phyloP scores from a whole-genome alignment of 2,888 invertebrate genomes.

The Yponomeuta sedellus region DNA sequence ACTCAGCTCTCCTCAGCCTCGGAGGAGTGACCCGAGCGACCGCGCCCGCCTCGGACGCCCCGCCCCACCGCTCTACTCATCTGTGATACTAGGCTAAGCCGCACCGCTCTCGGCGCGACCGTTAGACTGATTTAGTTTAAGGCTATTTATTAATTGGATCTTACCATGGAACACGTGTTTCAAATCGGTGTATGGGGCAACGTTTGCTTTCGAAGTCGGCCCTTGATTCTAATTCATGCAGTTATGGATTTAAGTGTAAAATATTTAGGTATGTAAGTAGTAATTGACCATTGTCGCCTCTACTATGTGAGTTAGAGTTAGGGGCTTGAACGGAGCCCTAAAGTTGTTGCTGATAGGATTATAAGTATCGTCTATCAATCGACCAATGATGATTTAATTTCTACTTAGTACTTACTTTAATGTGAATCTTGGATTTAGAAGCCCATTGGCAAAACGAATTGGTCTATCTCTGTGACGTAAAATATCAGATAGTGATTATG shows the following conservation, averaged over 20 bases:
- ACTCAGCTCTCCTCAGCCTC: conserved; percentile 79
- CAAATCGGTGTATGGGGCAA: background rate
- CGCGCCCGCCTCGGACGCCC: conserved; percentile 32
- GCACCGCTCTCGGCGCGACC: conserved; percentile 68
- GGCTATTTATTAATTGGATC: conserved; percentile 55
- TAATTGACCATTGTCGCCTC: background rate
- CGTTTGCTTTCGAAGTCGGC: background rate
- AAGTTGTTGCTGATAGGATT: background rate
- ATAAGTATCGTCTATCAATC: background rate
- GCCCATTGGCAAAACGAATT: background rate
- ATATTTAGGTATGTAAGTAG: background rate
- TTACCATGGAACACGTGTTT: background rate
- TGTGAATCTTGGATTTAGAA: background rate
- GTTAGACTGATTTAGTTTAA: conserved; percentile 74
- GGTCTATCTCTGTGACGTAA: background rate
- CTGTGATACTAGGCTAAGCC: conserved; percentile 74
- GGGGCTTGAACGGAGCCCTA: background rate
- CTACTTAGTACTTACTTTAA: background rate
- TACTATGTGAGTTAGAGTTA: background rate
- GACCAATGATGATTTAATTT: background rate
- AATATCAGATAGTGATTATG: background rate
- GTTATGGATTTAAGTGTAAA: background rate
- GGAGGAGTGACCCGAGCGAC: conserved; percentile 71
- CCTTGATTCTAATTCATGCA: background rate
- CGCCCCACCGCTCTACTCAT: conserved; percentile 72